These are phyloP conservation scores for honey bee (Apis mellifera) DNA, from an alignment of 1,140 invertebrate genomes.

Conservation along the genomic window DNA sequence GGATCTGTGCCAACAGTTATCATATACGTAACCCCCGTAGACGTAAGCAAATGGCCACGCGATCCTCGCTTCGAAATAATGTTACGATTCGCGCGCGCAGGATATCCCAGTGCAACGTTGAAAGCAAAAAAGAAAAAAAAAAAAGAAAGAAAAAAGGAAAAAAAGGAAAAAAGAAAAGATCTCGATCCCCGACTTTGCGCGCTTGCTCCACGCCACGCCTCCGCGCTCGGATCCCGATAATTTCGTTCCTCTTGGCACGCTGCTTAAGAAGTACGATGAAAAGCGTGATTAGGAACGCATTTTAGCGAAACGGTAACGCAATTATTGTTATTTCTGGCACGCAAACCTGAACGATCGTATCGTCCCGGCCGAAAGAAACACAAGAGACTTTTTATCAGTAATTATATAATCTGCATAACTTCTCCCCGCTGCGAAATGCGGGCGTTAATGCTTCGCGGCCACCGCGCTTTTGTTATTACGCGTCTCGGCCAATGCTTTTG, in stretches of 20 bases:
- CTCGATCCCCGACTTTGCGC: conserved; percentile 12
- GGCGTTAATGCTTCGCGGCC: not conserved
- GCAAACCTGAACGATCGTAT: conserved; percentile 13
- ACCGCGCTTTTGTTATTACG: not conserved
- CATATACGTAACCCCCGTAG: not conserved
- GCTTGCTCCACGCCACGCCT: conserved; percentile 4
- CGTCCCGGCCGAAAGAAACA: not conserved
- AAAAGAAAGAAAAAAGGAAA: no score
- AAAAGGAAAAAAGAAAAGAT: not conserved
- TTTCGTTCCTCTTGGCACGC: conserved; percentile 2
- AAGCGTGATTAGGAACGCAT: conserved; percentile 46
- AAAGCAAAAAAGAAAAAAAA: no score
- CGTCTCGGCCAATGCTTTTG: not conserved
- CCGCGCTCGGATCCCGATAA: not conserved
- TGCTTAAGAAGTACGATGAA: conserved; percentile 30
- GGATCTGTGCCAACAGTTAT: conserved; percentile 41
- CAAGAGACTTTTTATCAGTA: conserved; percentile 16
- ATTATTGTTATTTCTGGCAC: conserved; percentile 38
- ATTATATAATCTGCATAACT: conserved; percentile 34
- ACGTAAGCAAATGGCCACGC: conserved; percentile 17
- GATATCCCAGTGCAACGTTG: not conserved
- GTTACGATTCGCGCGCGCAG: not conserved
- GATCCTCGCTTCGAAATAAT: conserved; percentile 14
- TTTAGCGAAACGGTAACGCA: conserved; percentile 43
- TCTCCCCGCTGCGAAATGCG: not conserved